A percentile compares a stretch with the other conserved stretches of the same genome.
These are phyloP conservation scores for Pterophyllum scalare DNA, from an alignment of 2,113 vertebrate genomes.

Conservation along the genomic window DNA sequence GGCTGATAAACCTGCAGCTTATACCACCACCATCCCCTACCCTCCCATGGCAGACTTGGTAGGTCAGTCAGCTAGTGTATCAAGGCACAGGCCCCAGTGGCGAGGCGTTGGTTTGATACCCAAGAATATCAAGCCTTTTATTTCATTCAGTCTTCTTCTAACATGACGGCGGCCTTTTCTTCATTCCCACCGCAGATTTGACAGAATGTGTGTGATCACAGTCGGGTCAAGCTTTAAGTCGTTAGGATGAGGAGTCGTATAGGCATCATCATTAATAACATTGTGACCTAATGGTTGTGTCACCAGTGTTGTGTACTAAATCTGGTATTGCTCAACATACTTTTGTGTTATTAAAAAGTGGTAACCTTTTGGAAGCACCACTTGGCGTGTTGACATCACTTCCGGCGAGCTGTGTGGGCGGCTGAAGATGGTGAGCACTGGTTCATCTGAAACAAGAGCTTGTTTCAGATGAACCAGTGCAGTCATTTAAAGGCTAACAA, in stretches of 20 bases:
- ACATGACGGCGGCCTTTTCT: not conserved
- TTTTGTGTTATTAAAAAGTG: too few relatives aligned
- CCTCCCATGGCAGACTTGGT: not conserved
- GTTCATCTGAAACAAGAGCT: too few relatives aligned
- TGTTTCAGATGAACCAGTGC: not conserved
- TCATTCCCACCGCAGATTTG: not conserved
- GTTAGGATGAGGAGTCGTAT: not conserved
- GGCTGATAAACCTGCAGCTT: not conserved
- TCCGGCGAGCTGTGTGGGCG: too few relatives aligned
- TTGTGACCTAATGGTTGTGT: not conserved
- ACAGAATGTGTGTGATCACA: not conserved
- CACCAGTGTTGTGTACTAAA: not conserved
- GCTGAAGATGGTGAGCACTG: not conserved
- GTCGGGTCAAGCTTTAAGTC: not conserved
- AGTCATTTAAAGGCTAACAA: not conserved
- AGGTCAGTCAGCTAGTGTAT: fast-evolving
- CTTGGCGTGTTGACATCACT: too few relatives aligned
- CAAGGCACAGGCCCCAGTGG: not conserved
- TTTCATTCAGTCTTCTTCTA: too few relatives aligned
- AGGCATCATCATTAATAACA: not conserved
- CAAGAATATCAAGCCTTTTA: not conserved
- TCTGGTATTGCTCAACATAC: not conserved
- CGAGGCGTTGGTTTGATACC: not conserved
- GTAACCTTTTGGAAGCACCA: too few relatives aligned
- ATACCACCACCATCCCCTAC: not conserved